Evolutionary conservation across 2,113 vertebrate genomes (phyloP).

Genomic region (Oreotrochilus melanogaster): DNA sequence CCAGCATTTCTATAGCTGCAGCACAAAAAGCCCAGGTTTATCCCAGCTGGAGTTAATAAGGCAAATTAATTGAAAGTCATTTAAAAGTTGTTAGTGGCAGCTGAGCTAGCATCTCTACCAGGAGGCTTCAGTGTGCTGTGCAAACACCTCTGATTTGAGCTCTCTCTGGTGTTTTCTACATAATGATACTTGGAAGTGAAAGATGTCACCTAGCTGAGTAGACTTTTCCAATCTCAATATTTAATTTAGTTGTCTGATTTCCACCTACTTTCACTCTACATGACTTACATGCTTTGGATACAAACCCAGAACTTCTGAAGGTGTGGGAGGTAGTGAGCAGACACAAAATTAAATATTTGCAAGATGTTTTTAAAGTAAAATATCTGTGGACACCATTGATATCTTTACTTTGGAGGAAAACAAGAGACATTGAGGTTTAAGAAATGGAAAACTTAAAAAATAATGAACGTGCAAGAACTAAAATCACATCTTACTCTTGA

Average conservation of each 20-base stretch:
- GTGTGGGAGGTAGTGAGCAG: background rate
- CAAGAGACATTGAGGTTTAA: background rate
- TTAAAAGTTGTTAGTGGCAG: background rate
- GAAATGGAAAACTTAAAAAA: background rate
- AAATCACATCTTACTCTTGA: background rate
- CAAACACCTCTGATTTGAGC: background rate
- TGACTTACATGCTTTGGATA: background rate
- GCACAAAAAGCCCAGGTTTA: background rate
- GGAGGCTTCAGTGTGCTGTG: fast-evolving
- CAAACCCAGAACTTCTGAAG: background rate
- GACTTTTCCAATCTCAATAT: background rate
- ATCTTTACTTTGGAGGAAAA: background rate
- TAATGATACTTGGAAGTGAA: background rate
- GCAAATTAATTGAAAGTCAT: background rate
- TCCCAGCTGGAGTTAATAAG: background rate
- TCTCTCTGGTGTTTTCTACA: background rate
- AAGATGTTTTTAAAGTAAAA: background rate
- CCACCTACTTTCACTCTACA: background rate
- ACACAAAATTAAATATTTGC: background rate
- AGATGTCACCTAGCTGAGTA: background rate
- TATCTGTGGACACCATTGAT: background rate
- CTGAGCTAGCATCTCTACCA: background rate
- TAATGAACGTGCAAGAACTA: fast-evolving
- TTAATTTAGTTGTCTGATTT: background rate
- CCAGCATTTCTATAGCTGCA: background rate